Conservation (phyloP, 2,113 vertebrate genomes). For the Ceuthmochares aereus region DNA sequence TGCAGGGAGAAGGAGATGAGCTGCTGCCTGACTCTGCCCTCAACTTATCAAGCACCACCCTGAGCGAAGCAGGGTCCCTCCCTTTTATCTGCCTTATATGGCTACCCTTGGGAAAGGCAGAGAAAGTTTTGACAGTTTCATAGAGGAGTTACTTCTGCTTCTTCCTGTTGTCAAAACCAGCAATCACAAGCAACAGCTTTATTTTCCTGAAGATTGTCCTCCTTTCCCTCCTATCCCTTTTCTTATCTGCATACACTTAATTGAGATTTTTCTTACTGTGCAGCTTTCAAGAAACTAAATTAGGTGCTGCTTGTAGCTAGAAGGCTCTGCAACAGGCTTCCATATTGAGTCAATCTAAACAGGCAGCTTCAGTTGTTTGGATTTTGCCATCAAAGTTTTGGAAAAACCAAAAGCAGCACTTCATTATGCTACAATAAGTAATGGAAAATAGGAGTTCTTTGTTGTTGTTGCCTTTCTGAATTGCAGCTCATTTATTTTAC, state of each 20-base stretch:
- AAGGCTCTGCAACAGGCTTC: neutral
- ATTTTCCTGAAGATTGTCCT: neutral
- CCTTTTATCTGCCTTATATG: conserved; percentile 41
- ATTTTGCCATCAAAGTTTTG: neutral
- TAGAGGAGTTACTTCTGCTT: neutral
- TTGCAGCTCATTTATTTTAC: neutral
- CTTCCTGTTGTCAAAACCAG: neutral
- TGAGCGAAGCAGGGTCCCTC: neutral
- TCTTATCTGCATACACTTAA: neutral
- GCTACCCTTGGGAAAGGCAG: neutral
- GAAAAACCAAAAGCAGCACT: neutral
- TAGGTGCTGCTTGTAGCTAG: neutral
- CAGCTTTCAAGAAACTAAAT: neutral
- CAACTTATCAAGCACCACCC: conserved; percentile 23
- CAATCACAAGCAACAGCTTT: neutral
- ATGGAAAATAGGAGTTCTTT: neutral
- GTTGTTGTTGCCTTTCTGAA: neutral
- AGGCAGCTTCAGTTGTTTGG: neutral
- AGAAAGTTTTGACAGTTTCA: neutral
- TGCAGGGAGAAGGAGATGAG: neutral
- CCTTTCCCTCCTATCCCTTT: neutral
- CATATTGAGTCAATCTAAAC: neutral
- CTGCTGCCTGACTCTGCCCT: neutral
- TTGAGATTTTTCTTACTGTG: neutral
- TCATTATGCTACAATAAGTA: neutral